These are phyloP conservation scores for Lamproptera curius DNA, from an alignment of 2,888 invertebrate genomes.

Conservation along the genomic window DNA sequence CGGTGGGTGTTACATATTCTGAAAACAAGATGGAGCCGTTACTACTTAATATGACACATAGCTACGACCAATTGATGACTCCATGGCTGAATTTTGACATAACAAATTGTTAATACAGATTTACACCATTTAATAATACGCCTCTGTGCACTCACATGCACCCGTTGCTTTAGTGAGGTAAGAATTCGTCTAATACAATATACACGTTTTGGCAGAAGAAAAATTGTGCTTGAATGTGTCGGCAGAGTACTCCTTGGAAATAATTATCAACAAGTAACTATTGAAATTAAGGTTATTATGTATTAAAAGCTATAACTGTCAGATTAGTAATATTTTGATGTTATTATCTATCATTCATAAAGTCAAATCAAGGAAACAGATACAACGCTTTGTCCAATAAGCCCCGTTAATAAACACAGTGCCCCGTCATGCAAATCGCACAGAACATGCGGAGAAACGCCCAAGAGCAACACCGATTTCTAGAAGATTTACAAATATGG, in stretches of 20 bases:
- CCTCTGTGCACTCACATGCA: constrained; percentile 28
- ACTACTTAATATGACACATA: constrained; percentile 53
- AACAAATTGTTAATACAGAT: constrained; percentile 27
- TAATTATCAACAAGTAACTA: too few relatives aligned
- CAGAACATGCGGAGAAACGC: constrained; percentile 67
- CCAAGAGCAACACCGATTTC: constrained; percentile 44
- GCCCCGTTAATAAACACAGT: constrained; percentile 37
- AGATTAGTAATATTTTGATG: too few relatives aligned
- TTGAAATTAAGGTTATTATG: too few relatives aligned
- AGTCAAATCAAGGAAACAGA: constrained; percentile 2
- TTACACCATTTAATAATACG: constrained; percentile 15
- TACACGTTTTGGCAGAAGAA: not conserved
- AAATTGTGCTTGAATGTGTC: not conserved
- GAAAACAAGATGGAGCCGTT: constrained; percentile 77
- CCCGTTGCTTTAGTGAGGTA: constrained; percentile 24
- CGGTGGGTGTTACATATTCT: constrained; percentile 77
- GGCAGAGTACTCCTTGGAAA: too few relatives aligned
- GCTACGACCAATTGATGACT: constrained; percentile 70
- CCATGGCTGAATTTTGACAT: constrained; percentile 60
- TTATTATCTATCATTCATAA: too few relatives aligned
- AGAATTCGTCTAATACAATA: constrained; percentile 9
- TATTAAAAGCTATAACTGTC: too few relatives aligned
- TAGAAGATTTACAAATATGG: too few relatives aligned
- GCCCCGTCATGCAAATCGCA: constrained; percentile 61
- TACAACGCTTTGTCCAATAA: not conserved